Percentiles rank a stretch among this genome's conserved stretches.
These are phyloP conservation scores for Scaptomyza graminum DNA, from an alignment of 1,140 invertebrate genomes.

Conservation along the genomic window DNA sequence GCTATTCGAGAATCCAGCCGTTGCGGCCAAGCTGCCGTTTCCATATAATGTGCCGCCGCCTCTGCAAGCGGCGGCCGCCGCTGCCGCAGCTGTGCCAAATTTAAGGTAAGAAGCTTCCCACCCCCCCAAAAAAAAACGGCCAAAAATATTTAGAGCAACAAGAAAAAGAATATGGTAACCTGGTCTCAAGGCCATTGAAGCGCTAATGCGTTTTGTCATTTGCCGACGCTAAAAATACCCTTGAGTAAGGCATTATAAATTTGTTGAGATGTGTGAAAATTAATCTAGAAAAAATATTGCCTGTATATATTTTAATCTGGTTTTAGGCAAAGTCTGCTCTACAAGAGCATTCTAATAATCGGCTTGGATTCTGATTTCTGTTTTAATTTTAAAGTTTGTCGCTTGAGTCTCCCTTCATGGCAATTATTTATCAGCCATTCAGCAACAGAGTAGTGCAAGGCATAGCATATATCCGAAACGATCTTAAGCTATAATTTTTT, in stretches of 20 bases:
- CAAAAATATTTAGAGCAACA: not conserved
- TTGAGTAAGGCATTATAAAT: conserved; percentile 20
- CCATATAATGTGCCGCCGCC: conserved; percentile 83
- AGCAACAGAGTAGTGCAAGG: conserved; percentile 13
- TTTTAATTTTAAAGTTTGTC: conserved; percentile 5
- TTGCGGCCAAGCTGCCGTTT: conserved; percentile 83
- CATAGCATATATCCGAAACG: not conserved
- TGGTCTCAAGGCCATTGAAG: conserved; percentile 47
- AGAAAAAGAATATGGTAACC: not conserved
- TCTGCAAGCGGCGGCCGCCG: conserved; percentile 81
- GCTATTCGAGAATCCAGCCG: conserved; percentile 83
- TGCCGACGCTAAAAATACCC: conserved; percentile 19
- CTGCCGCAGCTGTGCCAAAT: conserved; percentile 83
- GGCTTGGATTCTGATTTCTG: not conserved
- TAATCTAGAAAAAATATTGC: too few relatives aligned
- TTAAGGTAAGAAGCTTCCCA: conserved; percentile 71
- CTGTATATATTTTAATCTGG: not conserved
- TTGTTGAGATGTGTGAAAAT: too few relatives aligned
- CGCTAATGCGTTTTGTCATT: conserved; percentile 51
- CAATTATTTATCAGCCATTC: conserved; percentile 65
- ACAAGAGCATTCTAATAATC: not conserved
- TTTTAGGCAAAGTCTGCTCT: not conserved
- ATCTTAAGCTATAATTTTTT: conserved; percentile 48
- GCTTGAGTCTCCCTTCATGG: conserved; percentile 44
- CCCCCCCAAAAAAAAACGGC: not conserved